phyloP scores from a whole-genome alignment of 2,888 invertebrate species.

The Athalia rosae region DNA sequence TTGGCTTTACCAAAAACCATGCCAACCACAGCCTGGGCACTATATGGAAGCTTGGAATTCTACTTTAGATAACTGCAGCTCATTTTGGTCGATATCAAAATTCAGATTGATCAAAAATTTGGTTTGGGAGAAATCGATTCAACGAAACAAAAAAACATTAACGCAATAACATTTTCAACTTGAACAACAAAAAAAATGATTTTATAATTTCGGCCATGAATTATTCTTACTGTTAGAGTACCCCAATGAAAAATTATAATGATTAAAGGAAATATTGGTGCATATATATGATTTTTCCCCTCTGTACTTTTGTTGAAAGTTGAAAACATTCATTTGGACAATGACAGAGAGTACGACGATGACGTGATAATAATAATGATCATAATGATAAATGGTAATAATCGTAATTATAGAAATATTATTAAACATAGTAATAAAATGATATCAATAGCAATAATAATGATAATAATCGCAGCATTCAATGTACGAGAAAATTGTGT shows the following conservation, averaged over 20 bases:
- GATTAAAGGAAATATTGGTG: constrained; percentile 29
- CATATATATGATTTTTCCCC: constrained; percentile 19
- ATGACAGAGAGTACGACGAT: constrained; percentile 14
- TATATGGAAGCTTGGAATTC: constrained; percentile 65
- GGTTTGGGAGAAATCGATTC: background rate
- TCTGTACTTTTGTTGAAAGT: background rate
- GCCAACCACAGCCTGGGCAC: constrained; percentile 53
- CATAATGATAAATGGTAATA: constrained; percentile 32
- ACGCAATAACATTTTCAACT: background rate
- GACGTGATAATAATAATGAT: constrained; percentile 20
- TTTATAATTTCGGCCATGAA: background rate
- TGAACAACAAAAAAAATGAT: too few species aligned
- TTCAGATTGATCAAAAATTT: constrained; percentile 18
- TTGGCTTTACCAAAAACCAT: constrained; percentile 34
- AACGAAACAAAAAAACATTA: background rate
- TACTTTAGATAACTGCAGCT: constrained; percentile 48
- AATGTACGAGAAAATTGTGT: background rate
- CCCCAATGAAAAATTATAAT: constrained; percentile 17
- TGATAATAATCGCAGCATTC: background rate
- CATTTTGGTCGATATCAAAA: constrained; percentile 45
- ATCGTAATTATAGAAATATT: constrained; percentile 11
- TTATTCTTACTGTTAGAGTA: background rate
- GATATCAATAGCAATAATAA: background rate
- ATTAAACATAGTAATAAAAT: background rate
- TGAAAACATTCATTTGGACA: constrained; percentile 7